Conservation (phyloP, 2,888 invertebrate genomes). For the Dorcus hopei region DNA sequence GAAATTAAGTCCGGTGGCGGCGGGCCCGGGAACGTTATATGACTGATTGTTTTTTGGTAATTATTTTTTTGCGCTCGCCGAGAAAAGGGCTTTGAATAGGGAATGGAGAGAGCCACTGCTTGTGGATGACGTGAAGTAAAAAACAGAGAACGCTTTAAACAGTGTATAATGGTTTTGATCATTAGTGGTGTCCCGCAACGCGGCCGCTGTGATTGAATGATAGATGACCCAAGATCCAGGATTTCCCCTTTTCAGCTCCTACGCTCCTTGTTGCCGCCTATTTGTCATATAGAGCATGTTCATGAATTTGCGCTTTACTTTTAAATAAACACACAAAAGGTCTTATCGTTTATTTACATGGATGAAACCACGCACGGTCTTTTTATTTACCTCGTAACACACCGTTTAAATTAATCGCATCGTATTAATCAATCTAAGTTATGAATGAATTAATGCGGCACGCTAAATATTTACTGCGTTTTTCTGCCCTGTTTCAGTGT, state of each 20-base stretch:
- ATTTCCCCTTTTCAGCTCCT: slow-evolving; percentile 17
- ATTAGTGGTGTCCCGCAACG: slow-evolving; percentile 34
- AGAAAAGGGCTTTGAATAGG: slow-evolving; percentile 28
- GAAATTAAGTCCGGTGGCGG: background rate
- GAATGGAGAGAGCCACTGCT: slow-evolving; percentile 18
- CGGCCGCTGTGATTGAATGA: slow-evolving; percentile 37
- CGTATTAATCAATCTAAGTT: too few relatives aligned
- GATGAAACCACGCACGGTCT: too few relatives aligned
- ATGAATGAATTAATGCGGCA: too few relatives aligned
- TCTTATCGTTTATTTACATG: too few relatives aligned
- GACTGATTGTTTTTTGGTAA: slow-evolving; percentile 29
- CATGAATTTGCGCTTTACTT: background rate
- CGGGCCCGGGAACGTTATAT: slow-evolving; percentile 18
- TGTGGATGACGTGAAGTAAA: slow-evolving; percentile 29
- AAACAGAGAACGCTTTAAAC: slow-evolving; percentile 33
- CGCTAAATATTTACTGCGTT: too few relatives aligned
- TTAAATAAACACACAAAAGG: too few relatives aligned
- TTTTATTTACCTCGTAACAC: too few relatives aligned
- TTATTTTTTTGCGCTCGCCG: slow-evolving; percentile 25
- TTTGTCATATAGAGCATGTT: slow-evolving; percentile 15
- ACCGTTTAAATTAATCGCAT: too few relatives aligned
- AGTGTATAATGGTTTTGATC: slow-evolving; percentile 36
- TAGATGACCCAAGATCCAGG: slow-evolving; percentile 33
- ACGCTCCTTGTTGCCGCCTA: background rate
- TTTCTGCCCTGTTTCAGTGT: too few relatives aligned